Base-by-base conservation (phyloP, 1,140 invertebrate genomes). In the Leucophenga varia region DNA sequence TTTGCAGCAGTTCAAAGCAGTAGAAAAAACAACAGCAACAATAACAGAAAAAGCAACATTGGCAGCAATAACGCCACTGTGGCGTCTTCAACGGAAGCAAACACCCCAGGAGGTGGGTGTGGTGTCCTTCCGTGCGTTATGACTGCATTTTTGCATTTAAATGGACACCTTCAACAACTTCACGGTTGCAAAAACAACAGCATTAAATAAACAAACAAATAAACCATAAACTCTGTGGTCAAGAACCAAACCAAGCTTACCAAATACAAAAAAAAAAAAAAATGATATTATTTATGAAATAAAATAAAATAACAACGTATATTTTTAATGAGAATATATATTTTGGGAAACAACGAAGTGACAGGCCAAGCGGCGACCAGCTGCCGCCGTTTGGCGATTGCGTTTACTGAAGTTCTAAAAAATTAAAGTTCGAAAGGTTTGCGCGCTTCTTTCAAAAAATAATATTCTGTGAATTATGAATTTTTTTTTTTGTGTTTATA, bases 401-500 rank as follows among this genome's bases (percentile, higher is more conserved):
- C 22, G 10, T n/a, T 14, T 34, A 14, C n/a, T n/a, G n/a, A n/a
- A n/a, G n/a, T n/a, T n/a, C n/a, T n/a, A n/a, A n/a, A n/a, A n/a
- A n/a, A n/a, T n/a, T n/a, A 65, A 67, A 67, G 61, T 65, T 67
- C 55, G 46, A 42, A 48, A 51, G 48, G 36, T 46, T n/a, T n/a
- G n/a, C n/a, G n/a, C n/a, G 40, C 17, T 43, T 25, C 28, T 43
- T 44, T 44, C 32, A 20, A 47, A n/a, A 45, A 55, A 64, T 60
- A 70, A 70, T 70, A 70, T 65, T 63, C 59, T 61, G 39, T 70
- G 65, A 70, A 65, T 60, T 70, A 70, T 70, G 57, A 70, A 70
- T 30, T 47, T 41, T 22, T 47, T 47, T 35, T 36, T 46, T n/a
- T n/a, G n/a, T n/a, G 13, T 34, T 34, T 34, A 34, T 37, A 63